A percentile compares a stretch with the other conserved stretches of the same genome.
Conservation (phyloP, 2,888 invertebrate genomes). For the Pachydiplax longipennis region DNA sequence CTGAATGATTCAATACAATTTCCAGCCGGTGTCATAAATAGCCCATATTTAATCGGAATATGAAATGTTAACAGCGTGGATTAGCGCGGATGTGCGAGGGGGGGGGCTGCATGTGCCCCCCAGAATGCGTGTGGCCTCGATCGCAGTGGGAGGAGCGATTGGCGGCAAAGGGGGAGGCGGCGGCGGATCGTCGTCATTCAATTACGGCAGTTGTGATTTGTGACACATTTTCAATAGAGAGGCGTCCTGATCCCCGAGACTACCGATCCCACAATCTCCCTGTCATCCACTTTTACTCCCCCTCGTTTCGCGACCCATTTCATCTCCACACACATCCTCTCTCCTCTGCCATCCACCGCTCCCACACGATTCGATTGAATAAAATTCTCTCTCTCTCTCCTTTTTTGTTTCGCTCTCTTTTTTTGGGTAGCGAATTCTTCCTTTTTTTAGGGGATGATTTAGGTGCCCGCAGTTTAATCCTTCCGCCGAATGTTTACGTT, state of each 20-base stretch:
- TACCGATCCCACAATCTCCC: constrained; percentile 10
- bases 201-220: constrained; percentile 43
- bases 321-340: neutral
- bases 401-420: neutral
- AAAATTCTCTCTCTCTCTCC: neutral
- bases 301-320: neutral
- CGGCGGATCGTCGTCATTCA: constrained; percentile 36
- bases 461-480: no score
- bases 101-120: neutral
- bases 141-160: neutral
- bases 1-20: no score
- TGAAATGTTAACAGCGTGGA: no score
- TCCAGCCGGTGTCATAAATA: no score
- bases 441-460: no score
- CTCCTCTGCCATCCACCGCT: neutral
- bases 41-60: no score
- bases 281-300: neutral
- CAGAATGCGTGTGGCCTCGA: neutral
- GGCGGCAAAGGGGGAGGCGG: neutral
- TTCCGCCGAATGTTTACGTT: no score
- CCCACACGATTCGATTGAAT: neutral
- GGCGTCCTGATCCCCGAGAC: constrained; percentile 8
- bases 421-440: neutral
- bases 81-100: neutral
- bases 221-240: constrained; percentile 41